phyloP scores from a whole-genome alignment of 2,113 vertebrate species.

The Spea bombifrons region DNA sequence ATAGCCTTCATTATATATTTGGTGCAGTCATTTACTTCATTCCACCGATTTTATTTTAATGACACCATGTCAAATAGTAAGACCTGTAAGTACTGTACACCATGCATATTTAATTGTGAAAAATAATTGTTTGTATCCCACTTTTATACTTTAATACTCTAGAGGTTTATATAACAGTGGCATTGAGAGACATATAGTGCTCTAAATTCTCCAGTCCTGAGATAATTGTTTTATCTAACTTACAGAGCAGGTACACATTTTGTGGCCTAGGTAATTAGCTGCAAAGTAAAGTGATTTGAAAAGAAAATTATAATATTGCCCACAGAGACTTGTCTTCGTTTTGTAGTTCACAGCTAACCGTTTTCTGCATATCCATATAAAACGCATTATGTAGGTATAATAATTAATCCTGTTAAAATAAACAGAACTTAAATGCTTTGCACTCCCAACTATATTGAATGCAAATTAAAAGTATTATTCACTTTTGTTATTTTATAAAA shows the following conservation, averaged over 20 bases:
- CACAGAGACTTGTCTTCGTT: constrained; percentile 20
- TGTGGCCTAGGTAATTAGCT: constrained; percentile 14
- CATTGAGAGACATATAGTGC: background rate
- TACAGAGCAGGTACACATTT: constrained; percentile 1
- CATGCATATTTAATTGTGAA: no score
- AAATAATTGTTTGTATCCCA: background rate
- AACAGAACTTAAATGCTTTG: constrained; percentile 13
- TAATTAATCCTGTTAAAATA: constrained; percentile 22
- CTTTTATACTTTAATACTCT: background rate
- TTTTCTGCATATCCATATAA: constrained; percentile 15
- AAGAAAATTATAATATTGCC: constrained; percentile 3
- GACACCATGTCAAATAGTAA: no score
- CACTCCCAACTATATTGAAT: background rate
- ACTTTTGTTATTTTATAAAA: background rate
- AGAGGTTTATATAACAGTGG: background rate
- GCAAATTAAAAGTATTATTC: background rate
- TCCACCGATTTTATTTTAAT: no score
- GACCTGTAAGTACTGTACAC: no score
- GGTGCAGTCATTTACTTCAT: no score
- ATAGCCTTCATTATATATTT: no score
- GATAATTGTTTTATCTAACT: background rate
- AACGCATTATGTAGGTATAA: background rate
- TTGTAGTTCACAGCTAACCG: constrained; percentile 4
- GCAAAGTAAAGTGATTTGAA: constrained; percentile 7
- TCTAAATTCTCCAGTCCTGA: background rate